Evolutionary conservation across 2,113 vertebrate species (phyloP).

Genomic region (Redunca redunca): DNA sequence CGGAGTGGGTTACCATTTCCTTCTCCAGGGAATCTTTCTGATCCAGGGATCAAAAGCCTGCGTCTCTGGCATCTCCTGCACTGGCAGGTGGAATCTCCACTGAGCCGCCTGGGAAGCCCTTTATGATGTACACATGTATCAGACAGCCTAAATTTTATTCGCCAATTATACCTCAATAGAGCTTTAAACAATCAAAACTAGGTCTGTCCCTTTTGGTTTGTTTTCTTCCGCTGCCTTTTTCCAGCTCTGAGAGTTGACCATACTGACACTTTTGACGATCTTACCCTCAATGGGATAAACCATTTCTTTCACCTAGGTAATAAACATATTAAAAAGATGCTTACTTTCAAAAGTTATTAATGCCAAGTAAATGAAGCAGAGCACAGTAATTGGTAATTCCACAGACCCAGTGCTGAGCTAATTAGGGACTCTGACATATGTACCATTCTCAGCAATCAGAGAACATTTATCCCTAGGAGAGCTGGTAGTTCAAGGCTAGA

Average conservation of each 20-base stretch:
- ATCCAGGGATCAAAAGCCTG: background rate
- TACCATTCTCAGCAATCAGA: background rate
- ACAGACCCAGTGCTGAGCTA: background rate
- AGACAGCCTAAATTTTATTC: background rate
- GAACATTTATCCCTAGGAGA: background rate
- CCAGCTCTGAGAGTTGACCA: background rate
- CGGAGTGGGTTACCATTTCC: background rate
- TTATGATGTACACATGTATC: background rate
- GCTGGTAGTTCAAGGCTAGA: background rate
- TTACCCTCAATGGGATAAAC: background rate
- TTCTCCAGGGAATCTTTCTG: background rate
- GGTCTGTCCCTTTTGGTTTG: background rate
- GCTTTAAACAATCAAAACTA: background rate
- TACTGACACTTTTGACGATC: background rate
- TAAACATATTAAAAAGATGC: background rate
- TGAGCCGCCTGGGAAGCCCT: background rate
- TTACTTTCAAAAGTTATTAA: background rate
- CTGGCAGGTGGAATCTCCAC: background rate
- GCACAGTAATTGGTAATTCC: background rate
- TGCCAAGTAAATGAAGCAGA: conserved; percentile 1
- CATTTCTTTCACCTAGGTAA: background rate
- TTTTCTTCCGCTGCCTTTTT: background rate
- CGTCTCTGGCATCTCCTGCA: background rate
- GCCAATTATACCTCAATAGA: background rate
- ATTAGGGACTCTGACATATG: background rate